Conservation (phyloP, 2,113 vertebrate genomes). For the Podilymbus podiceps region DNA sequence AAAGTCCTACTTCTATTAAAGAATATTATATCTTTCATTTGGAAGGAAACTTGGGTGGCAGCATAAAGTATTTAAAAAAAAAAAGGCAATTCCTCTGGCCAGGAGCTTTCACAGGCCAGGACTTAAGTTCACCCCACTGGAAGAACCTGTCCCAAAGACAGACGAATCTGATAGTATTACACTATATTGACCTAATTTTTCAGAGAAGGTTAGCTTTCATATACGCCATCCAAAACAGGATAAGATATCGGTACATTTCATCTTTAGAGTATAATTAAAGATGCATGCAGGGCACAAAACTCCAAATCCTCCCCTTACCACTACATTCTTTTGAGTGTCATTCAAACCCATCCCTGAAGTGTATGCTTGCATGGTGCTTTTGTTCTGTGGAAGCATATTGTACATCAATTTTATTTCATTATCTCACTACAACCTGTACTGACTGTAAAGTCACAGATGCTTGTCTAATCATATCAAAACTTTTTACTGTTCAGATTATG, state of each 20-base stretch:
- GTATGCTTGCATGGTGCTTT: not conserved
- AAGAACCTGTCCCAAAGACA: not conserved
- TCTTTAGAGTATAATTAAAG: not conserved
- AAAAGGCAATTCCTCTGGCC: not conserved
- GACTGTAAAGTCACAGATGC: conserved; percentile 40
- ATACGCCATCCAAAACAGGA: not conserved
- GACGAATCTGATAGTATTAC: not conserved
- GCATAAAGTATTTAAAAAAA: not conserved
- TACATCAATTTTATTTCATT: conserved; percentile 38
- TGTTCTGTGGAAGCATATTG: not conserved
- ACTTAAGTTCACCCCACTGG: not conserved
- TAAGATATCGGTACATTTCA: not conserved
- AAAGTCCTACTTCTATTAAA: not conserved
- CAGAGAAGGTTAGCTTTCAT: not conserved
- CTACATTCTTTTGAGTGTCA: not conserved
- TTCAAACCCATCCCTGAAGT: not conserved
- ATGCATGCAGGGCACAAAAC: not conserved
- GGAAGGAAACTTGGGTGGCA: not conserved
- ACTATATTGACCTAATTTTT: not conserved
- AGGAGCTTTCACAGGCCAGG: not conserved
- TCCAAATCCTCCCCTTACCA: not conserved
- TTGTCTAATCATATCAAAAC: conserved; percentile 51
- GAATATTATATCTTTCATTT: not conserved
- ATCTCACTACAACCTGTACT: conserved; percentile 10
- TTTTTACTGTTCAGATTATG: conserved; percentile 19